Base-by-base conservation (phyloP, 1,140 invertebrate genomes). In the Agrilus planipennis region DNA sequence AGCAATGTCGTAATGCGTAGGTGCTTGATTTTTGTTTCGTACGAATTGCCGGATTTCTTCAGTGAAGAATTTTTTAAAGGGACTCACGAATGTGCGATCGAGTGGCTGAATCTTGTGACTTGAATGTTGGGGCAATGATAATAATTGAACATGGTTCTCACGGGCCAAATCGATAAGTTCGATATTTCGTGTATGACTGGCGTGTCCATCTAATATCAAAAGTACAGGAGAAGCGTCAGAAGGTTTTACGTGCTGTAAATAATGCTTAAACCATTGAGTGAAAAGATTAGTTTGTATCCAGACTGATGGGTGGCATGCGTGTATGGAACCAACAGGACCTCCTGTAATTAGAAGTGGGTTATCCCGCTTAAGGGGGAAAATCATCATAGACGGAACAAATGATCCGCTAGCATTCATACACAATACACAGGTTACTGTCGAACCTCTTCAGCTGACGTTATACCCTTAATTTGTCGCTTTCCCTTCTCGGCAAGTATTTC, bases 81-180 rank as follows among this genome's bases (percentile, higher is more conserved):
- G n/a, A n/a, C n/a, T n/a, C n/a, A n/a, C n/a, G n/a, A n/a, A n/a
- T 54, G 46, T 27, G 11, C 50, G 42, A 38, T 61, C 62, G 6
- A 61, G 32, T 15, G 61, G 60, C 37, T 65, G 60, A 55, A 64
- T 31, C 17, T 52, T 47, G 42, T 61, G 57, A 3, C 50, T 57
- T 14, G 34, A 46, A 34, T 63, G 58, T 9, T 58, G 53, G 12
- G 61, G 57, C 4, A 63, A 44, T 20, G 29, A 55, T n/a, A n/a
- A n/a, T n/a, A n/a, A n/a, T n/a, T n/a, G n/a, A n/a, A n/a, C n/a
- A n/a, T n/a, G n/a, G n/a, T 61, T 54, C 41, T 52, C 39, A 40
- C 48, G 42, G 9, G 51, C 49, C 12, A 46, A 12, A n/a, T 47
- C 35, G n/a, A 60, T 45, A 3, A 54, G 35, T 4, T 57, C 43